Evolutionary conservation across 2,113 vertebrate species (phyloP).

Genomic region (Centrocercus urophasianus): DNA sequence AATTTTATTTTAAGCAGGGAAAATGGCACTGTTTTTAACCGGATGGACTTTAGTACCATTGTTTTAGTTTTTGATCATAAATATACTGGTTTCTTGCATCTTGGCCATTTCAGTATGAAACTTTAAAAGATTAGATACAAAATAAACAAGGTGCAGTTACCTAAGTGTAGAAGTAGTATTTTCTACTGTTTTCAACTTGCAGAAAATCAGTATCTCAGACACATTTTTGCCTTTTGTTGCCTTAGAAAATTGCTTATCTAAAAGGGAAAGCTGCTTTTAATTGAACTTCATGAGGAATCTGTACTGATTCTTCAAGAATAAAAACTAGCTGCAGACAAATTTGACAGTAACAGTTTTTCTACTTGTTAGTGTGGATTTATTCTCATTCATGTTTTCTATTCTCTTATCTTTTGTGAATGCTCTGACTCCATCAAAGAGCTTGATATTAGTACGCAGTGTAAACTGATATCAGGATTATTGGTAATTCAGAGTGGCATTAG

Average conservation of each 20-base stretch:
- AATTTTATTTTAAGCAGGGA: slow-evolving; percentile 16
- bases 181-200: background rate
- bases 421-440: background rate
- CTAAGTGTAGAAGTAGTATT: background rate
- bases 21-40: background rate
- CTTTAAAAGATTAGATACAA: background rate
- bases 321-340: background rate
- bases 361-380: background rate
- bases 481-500: background rate
- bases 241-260: background rate
- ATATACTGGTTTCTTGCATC: background rate
- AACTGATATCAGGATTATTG: background rate
- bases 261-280: background rate
- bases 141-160: background rate
- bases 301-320: background rate
- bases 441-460: background rate
- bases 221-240: background rate
- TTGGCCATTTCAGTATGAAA: background rate
- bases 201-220: background rate
- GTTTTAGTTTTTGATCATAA: background rate
- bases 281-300: background rate
- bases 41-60: background rate
- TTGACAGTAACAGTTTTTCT: background rate
- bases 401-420: background rate
- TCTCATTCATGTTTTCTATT: background rate